Evolutionary conservation across 2,797 vertebrate genomes (phyloP).

Genomic region (Nyctalus aviator): DNA sequence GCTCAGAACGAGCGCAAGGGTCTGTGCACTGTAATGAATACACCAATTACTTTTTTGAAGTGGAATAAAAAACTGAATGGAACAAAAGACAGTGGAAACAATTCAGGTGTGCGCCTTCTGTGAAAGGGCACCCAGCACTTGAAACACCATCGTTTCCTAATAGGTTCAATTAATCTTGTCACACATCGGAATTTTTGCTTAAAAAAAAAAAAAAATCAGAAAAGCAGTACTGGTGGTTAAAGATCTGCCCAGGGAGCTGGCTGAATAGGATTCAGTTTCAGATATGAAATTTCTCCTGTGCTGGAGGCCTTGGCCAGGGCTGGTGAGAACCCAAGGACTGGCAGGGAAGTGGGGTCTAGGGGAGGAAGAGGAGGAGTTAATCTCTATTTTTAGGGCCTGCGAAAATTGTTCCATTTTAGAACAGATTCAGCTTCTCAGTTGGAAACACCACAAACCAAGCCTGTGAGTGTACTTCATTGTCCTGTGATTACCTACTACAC

Average conservation of each 20-base stretch:
- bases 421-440: conserved; percentile 59
- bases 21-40: conserved; percentile 23
- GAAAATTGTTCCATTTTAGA: conserved; percentile 72
- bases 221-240: conserved; percentile 60
- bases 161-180: conserved; percentile 44
- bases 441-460: conserved; percentile 78
- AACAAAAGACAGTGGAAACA: conserved; percentile 21
- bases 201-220: not conserved
- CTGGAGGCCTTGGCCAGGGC: not conserved
- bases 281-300: not conserved
- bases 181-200: not conserved
- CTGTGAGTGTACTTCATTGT: conserved; percentile 64
- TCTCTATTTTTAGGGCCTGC: conserved; percentile 72
- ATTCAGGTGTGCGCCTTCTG: not conserved
- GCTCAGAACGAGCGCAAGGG: not conserved
- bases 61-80: not conserved
- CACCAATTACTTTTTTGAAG: conserved; percentile 25
- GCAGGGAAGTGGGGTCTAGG: conserved; percentile 26
- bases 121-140: conserved; percentile 1
- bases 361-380: conserved; percentile 47
- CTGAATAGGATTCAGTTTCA: not conserved
- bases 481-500: conserved; percentile 65
- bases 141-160: not conserved
- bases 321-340: conserved; percentile 49
- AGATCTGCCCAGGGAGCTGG: conserved; percentile 55